Evolutionary conservation across 1,140 invertebrate species (phyloP).

Genomic region (Caenorhabditis elegans): DNA sequence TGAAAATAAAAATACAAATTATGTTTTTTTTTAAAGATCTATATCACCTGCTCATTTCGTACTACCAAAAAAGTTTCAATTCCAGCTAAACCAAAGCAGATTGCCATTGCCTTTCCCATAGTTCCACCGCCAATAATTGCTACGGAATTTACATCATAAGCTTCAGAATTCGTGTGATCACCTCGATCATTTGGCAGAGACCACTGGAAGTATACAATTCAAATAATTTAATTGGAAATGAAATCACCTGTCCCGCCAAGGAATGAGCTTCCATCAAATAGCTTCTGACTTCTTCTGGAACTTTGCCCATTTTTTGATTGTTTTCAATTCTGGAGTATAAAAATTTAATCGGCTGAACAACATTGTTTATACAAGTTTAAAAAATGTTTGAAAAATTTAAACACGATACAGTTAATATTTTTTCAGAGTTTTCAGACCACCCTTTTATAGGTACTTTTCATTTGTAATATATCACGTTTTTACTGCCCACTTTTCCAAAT

Average conservation of each 20-base stretch:
- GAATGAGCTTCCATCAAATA: slow-evolving; percentile 41
- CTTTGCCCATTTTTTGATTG: slow-evolving; percentile 54
- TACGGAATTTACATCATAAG: slow-evolving; percentile 56
- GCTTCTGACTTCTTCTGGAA: slow-evolving; percentile 59
- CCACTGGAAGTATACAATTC: not conserved
- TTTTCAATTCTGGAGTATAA: not conserved
- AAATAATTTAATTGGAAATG: not conserved
- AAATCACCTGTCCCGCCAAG: slow-evolving; percentile 35
- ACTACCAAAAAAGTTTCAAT: slow-evolving; percentile 66
- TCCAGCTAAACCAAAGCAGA: slow-evolving; percentile 65
- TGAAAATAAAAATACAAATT: not conserved
- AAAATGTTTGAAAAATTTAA: too few relatives aligned
- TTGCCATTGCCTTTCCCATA: slow-evolving; percentile 68
- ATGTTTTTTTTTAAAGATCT: not conserved
- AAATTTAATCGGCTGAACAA: not conserved
- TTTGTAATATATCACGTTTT: slow-evolving; percentile 10
- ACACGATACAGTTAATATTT: too few relatives aligned
- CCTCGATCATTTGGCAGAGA: not conserved
- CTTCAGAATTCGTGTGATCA: slow-evolving; percentile 37
- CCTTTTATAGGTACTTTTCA: not conserved
- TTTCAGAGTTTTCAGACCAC: too few relatives aligned
- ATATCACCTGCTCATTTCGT: slow-evolving; percentile 64
- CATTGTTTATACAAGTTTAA: too few relatives aligned
- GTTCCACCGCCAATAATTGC: slow-evolving; percentile 67
- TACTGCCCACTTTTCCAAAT: not conserved